Percentiles rank a stretch among this genome's conserved stretches.
Conservation (phyloP, 2,113 vertebrate genomes). For the Onychostoma macrolepis region DNA sequence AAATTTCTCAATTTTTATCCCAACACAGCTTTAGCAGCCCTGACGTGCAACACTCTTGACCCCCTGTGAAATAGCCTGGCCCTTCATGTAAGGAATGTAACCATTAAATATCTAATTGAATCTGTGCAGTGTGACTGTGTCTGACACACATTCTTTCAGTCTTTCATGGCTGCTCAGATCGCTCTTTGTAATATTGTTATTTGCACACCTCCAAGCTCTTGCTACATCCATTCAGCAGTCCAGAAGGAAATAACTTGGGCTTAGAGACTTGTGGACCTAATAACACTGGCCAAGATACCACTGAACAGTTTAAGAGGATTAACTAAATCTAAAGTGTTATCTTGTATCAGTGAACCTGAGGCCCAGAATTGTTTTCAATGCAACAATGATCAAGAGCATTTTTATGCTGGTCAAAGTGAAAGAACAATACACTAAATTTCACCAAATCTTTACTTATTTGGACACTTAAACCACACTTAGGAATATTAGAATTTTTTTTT, state of each 20-base stretch:
- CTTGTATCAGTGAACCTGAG: slow-evolving; percentile 21
- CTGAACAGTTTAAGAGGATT: slow-evolving; percentile 65
- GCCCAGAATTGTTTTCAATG: slow-evolving; percentile 2
- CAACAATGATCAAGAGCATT: background rate
- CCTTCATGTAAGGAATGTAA: background rate
- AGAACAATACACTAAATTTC: background rate
- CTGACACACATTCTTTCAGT: slow-evolving; percentile 13
- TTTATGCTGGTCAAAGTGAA: background rate
- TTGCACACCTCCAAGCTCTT: background rate
- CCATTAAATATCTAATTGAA: slow-evolving; percentile 8
- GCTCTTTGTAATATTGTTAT: slow-evolving; percentile 35
- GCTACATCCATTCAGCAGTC: slow-evolving; percentile 55
- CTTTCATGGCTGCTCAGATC: slow-evolving; percentile 23
- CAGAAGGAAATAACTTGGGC: slow-evolving; percentile 68
- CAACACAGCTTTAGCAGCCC: background rate
- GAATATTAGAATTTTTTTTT: background rate
- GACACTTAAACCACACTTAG: background rate
- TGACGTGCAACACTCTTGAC: background rate
- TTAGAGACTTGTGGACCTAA: slow-evolving; percentile 58
- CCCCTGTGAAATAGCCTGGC: background rate
- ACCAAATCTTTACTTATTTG: background rate
- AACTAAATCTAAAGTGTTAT: slow-evolving; percentile 62
- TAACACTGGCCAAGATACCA: slow-evolving; percentile 37
- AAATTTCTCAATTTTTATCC: background rate
- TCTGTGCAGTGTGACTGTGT: slow-evolving; percentile 1